These are phyloP conservation scores for Meandrusa payeni DNA, from an alignment of 2,888 invertebrate species.

Conservation along the genomic window DNA sequence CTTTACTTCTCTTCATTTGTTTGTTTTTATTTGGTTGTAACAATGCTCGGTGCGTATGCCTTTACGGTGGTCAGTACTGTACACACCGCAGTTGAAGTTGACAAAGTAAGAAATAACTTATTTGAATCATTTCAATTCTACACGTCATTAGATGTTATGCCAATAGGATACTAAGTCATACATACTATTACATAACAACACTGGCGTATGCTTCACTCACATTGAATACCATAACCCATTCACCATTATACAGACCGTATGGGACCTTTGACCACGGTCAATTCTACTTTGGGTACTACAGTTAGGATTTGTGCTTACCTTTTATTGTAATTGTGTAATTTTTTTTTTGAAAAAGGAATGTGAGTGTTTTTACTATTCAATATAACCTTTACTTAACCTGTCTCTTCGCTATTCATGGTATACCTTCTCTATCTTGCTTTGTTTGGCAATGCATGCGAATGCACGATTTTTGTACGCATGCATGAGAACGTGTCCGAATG, in stretches of 20 bases:
- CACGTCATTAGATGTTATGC: slow-evolving; percentile 70
- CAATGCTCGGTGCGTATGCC: slow-evolving; percentile 64
- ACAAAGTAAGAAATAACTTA: slow-evolving; percentile 29
- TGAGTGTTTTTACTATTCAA: slow-evolving; percentile 12
- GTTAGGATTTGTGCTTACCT: slow-evolving; percentile 25
- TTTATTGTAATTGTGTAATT: background rate
- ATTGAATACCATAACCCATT: slow-evolving; percentile 69
- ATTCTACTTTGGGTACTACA: slow-evolving; percentile 58
- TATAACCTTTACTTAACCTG: background rate
- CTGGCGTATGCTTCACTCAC: slow-evolving; percentile 78
- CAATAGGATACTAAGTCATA: slow-evolving; percentile 68
- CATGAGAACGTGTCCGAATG: slow-evolving; percentile 18
- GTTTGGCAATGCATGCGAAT: slow-evolving; percentile 26
- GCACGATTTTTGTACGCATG: slow-evolving; percentile 22
- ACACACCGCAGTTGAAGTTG: slow-evolving; percentile 36
- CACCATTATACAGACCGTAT: slow-evolving; percentile 67
- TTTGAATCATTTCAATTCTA: slow-evolving; percentile 46
- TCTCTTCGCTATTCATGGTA: slow-evolving; percentile 9
- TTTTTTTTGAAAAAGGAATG: slow-evolving; percentile 8
- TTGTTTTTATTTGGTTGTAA: slow-evolving; percentile 56
- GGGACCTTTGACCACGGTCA: slow-evolving; percentile 71
- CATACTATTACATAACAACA: slow-evolving; percentile 71
- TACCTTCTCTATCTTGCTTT: slow-evolving; percentile 22
- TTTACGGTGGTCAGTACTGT: slow-evolving; percentile 45
- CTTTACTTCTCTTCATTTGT: slow-evolving; percentile 58